These are phyloP conservation scores for Nemotelus pantherinus DNA, from an alignment of 2,888 invertebrate genomes.

Conservation along the genomic window DNA sequence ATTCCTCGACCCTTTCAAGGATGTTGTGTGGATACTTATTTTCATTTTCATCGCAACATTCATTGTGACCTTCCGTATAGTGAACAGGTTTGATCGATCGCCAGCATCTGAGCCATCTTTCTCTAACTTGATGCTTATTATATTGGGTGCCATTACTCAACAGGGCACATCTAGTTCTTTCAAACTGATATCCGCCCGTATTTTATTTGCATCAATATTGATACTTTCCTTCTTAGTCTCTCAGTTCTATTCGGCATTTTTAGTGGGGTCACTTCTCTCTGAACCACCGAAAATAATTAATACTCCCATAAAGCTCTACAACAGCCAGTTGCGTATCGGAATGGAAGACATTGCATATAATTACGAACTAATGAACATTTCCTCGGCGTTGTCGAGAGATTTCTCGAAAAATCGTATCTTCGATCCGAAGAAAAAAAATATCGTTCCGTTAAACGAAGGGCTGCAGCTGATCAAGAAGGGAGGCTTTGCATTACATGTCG, in stretches of 20 bases:
- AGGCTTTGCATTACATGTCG: slow-evolving; percentile 25
- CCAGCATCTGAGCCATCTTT: neutral
- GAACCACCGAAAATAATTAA: slow-evolving; percentile 23
- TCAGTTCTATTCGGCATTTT: slow-evolving; percentile 37
- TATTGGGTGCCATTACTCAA: slow-evolving; percentile 8
- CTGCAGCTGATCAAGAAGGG: neutral
- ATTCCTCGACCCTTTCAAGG: slow-evolving; percentile 15
- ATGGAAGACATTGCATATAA: slow-evolving; percentile 25
- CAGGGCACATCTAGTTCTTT: neutral
- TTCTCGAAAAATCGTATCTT: neutral
- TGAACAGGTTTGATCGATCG: neutral
- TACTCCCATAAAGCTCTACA: neutral
- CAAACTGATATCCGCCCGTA: neutral
- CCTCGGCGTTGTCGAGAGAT: neutral
- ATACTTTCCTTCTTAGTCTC: neutral
- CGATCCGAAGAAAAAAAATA: slow-evolving; percentile 5
- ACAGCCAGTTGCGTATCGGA: neutral
- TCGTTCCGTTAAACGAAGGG: slow-evolving; percentile 6
- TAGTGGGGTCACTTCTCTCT: slow-evolving; percentile 5
- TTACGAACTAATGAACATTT: slow-evolving; percentile 6
- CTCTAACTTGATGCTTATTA: neutral
- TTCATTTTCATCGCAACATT: neutral
- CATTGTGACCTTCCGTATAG: neutral
- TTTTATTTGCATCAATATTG: neutral
- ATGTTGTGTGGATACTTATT: slow-evolving; percentile 1